Conservation (phyloP, 2,797 vertebrate species). For the Loris lydekkerianus region DNA sequence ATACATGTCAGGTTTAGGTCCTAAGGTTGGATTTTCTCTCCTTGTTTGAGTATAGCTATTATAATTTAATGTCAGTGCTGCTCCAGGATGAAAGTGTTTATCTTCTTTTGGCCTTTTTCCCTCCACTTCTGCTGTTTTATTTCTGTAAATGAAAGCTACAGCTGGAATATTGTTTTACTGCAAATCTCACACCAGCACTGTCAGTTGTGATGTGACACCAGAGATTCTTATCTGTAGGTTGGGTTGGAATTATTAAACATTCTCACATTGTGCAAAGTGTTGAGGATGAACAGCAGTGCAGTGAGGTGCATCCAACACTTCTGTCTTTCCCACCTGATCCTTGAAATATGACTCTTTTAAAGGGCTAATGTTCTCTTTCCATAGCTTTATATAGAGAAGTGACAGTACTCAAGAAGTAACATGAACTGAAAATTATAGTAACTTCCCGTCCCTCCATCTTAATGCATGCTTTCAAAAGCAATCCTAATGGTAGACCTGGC, state of each 20-base stretch:
- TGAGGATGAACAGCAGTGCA: slow-evolving; percentile 90
- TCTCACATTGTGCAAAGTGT: slow-evolving; percentile 92
- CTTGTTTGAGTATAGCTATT: slow-evolving; percentile 81
- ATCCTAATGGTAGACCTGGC: slow-evolving; percentile 66
- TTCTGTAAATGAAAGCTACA: slow-evolving; percentile 90
- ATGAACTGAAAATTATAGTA: slow-evolving; percentile 85
- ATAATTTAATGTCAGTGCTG: slow-evolving; percentile 84
- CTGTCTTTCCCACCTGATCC: slow-evolving; percentile 91
- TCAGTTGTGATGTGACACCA: slow-evolving; percentile 90
- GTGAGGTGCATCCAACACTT: slow-evolving; percentile 90
- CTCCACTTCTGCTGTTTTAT: slow-evolving; percentile 89
- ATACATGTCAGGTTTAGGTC: slow-evolving; percentile 61
- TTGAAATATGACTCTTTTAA: slow-evolving; percentile 89
- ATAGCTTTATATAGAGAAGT: slow-evolving; percentile 83
- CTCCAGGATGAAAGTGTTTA: slow-evolving; percentile 89
- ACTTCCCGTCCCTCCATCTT: slow-evolving; percentile 72
- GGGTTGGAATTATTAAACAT: slow-evolving; percentile 92
- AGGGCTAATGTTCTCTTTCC: slow-evolving; percentile 89
- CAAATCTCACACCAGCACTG: slow-evolving; percentile 90
- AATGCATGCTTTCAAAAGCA: slow-evolving; percentile 78
- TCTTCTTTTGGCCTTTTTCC: slow-evolving; percentile 83
- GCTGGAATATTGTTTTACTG: slow-evolving; percentile 92
- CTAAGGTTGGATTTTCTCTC: slow-evolving; percentile 67
- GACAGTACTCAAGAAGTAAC: slow-evolving; percentile 86
- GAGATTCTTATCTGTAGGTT: slow-evolving; percentile 91